Percentiles rank a stretch among this genome's conserved stretches.
phyloP scores from a whole-genome alignment of 2,888 invertebrate species.

The Loripinus fragilis region DNA sequence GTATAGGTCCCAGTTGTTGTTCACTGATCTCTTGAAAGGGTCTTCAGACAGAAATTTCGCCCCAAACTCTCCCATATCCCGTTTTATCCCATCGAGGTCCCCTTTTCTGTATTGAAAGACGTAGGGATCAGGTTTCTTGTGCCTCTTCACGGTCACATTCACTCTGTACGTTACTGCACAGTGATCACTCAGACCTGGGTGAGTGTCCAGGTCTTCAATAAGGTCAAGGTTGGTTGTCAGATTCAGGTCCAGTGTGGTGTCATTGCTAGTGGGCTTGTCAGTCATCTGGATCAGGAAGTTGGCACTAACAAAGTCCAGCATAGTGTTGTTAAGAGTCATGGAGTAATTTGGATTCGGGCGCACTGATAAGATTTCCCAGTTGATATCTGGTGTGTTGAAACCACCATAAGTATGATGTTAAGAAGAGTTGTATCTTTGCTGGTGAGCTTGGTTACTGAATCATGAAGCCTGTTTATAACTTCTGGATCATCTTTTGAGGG shows the following conservation, averaged over 20 bases:
- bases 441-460: slow-evolving; percentile 29
- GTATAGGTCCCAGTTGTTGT: no score
- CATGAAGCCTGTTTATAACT: slow-evolving; percentile 21
- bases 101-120: no score
- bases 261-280: slow-evolving; percentile 30
- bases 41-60: no score
- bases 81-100: no score
- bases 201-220: neutral
- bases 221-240: slow-evolving; percentile 36
- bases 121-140: no score
- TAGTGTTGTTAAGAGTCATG: slow-evolving; percentile 20
- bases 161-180: neutral
- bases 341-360: slow-evolving; percentile 26
- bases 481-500: slow-evolving; percentile 21
- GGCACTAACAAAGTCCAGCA: slow-evolving; percentile 36
- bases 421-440: slow-evolving; percentile 5
- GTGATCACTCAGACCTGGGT: slow-evolving; percentile 3
- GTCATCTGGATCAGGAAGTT: no score
- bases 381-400: slow-evolving; percentile 37
- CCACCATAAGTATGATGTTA: slow-evolving; percentile 40
- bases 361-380: no score
- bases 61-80: no score
- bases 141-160: no score
- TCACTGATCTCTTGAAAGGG: no score
- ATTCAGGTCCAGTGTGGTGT: slow-evolving; percentile 25